A percentile compares a stretch with the other conserved stretches of the same genome.
Evolutionary conservation across 2,888 invertebrate genomes (phyloP).

Genomic region (Allacma fusca): DNA sequence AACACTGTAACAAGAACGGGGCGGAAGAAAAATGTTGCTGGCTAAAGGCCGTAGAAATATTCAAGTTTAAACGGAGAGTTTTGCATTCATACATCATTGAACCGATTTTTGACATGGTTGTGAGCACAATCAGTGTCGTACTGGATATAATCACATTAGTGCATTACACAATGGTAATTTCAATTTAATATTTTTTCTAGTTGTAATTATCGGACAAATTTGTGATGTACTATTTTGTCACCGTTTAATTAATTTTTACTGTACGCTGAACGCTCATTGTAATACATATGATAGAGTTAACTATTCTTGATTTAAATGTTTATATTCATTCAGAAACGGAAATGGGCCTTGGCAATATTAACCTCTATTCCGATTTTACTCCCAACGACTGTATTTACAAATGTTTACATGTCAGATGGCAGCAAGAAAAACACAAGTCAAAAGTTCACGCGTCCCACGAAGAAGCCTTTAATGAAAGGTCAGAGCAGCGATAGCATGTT

Average conservation of each 20-base stretch:
- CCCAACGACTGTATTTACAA: conserved; percentile 58
- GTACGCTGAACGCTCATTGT: too few relatives aligned
- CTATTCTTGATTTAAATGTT: too few relatives aligned
- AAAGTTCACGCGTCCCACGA: too few relatives aligned
- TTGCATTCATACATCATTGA: conserved; percentile 50
- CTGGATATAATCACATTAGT: conserved; percentile 52
- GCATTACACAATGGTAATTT: conserved; percentile 50
- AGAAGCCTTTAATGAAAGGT: too few relatives aligned
- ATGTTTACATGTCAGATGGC: conserved; percentile 56
- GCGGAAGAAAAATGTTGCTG: conserved; percentile 48
- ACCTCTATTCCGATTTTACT: conserved; percentile 55
- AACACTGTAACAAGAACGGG: conserved; percentile 53
- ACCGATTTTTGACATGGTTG: conserved; percentile 53
- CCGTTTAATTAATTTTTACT: too few relatives aligned
- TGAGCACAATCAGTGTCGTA: conserved; percentile 51
- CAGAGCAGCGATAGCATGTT: not conserved
- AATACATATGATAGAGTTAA: too few relatives aligned
- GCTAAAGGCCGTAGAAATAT: conserved; percentile 48
- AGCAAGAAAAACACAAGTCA: too few relatives aligned
- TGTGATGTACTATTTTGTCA: too few relatives aligned
- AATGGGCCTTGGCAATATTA: conserved; percentile 48
- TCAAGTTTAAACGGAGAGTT: conserved; percentile 48
- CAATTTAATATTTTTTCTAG: too few relatives aligned
- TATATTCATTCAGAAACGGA: too few relatives aligned
- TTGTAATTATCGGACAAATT: not conserved